Evolutionary conservation across 2,797 vertebrate species (phyloP).

Genomic region (Menidia menidia): DNA sequence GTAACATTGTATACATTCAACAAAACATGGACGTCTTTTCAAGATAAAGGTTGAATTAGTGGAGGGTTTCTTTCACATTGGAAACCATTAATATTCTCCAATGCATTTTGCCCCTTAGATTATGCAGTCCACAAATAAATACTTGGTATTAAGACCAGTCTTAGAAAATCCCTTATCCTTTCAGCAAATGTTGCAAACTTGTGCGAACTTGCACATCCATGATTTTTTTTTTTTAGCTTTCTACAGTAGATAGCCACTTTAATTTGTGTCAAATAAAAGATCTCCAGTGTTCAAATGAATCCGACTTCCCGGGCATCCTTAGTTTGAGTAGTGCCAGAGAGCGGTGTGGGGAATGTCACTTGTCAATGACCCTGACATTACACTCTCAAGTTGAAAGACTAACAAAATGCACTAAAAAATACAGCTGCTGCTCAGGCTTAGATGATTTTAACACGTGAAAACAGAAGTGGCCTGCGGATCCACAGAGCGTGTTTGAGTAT

Average conservation of each 20-base stretch:
- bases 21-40: constrained; percentile 1
- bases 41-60: constrained; percentile 20
- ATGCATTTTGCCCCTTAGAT: constrained; percentile 32
- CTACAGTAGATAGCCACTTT: constrained; percentile 8
- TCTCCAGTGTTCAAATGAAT: neutral
- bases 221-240: neutral
- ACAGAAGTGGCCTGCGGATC: neutral
- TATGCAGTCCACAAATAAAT: constrained; percentile 32
- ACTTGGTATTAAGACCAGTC: neutral
- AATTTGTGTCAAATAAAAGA: constrained; percentile 7
- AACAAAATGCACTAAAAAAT: neutral
- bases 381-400: neutral
- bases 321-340: neutral
- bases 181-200: neutral
- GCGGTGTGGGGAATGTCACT: neutral
- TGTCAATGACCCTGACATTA: neutral
- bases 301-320: neutral
- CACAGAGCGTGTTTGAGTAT: neutral
- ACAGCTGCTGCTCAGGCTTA: no score
- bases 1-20: constrained; percentile 11
- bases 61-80: constrained; percentile 12
- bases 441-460: neutral
- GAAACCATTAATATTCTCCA: constrained; percentile 41
- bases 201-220: neutral
- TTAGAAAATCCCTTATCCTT: constrained; percentile 10